Conservation (phyloP, 2,113 vertebrate species). For the Strigops habroptila region DNA sequence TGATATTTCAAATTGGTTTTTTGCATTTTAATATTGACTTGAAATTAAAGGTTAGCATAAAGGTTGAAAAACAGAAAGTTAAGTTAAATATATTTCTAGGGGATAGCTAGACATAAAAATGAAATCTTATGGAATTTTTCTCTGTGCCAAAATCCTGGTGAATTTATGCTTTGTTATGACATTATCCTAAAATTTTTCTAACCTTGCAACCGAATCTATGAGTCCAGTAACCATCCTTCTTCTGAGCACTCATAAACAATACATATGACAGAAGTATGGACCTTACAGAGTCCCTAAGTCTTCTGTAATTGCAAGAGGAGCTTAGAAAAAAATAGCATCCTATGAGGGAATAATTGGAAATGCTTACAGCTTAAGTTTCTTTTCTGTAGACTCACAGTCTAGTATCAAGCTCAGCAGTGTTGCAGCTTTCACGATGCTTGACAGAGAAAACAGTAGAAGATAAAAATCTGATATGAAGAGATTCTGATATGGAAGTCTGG, state of each 20-base stretch:
- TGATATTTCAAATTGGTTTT: neutral
- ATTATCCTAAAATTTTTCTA: neutral
- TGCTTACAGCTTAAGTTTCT: neutral
- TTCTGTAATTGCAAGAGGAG: neutral
- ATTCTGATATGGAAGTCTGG: neutral
- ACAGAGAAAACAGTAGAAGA: neutral
- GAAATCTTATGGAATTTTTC: neutral
- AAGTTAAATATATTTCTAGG: neutral
- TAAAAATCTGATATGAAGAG: neutral
- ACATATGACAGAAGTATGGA: neutral
- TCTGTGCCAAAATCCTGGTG: neutral
- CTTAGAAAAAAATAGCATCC: neutral
- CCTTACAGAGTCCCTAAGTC: neutral
- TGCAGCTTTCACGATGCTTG: neutral
- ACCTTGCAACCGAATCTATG: neutral
- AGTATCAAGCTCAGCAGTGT: neutral
- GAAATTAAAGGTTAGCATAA: neutral
- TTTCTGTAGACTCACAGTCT: neutral
- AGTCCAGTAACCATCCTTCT: neutral
- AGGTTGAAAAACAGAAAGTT: fast-evolving
- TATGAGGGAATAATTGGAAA: neutral
- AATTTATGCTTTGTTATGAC: neutral
- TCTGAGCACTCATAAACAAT: neutral
- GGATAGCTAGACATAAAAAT: neutral
- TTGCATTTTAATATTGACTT: neutral